Conservation (phyloP, 2,888 invertebrate genomes). For the Temnothorax rugatulus region DNA sequence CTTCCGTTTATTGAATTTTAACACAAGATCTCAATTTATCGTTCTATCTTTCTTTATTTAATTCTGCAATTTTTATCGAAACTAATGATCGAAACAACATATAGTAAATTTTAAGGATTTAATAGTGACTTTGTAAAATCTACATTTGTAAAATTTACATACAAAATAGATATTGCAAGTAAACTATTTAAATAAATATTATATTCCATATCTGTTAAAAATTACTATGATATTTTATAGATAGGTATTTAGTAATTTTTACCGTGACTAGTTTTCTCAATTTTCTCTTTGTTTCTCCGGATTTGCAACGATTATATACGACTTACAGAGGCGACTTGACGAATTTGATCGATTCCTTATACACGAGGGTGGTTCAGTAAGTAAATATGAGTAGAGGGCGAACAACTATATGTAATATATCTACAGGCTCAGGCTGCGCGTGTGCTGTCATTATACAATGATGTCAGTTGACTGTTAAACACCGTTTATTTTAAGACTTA, state of each 20-base stretch:
- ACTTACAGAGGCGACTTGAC: not conserved
- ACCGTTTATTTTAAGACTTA: not conserved
- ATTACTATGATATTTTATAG: not conserved
- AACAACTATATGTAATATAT: not conserved
- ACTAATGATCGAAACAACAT: not conserved
- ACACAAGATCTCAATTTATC: not conserved
- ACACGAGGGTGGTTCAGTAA: not conserved
- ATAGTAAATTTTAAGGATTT: not conserved
- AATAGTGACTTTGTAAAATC: not conserved
- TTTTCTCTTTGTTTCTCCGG: not conserved
- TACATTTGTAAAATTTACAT: not conserved
- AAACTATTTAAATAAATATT: not conserved
- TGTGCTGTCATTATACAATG: not conserved
- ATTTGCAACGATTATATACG: not conserved
- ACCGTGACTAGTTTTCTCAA: not conserved
- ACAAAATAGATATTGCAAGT: not conserved
- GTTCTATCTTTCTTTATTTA: not conserved
- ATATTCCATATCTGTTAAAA: not conserved
- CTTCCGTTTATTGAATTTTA: not conserved
- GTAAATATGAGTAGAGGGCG: not conserved
- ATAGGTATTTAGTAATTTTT: not conserved
- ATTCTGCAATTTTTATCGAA: not conserved
- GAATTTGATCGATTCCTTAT: not conserved
- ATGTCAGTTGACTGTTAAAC: not conserved
- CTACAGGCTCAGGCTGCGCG: not conserved